phyloP scores from a whole-genome alignment of 2,113 vertebrate genomes.

The Rattus rattus region DNA sequence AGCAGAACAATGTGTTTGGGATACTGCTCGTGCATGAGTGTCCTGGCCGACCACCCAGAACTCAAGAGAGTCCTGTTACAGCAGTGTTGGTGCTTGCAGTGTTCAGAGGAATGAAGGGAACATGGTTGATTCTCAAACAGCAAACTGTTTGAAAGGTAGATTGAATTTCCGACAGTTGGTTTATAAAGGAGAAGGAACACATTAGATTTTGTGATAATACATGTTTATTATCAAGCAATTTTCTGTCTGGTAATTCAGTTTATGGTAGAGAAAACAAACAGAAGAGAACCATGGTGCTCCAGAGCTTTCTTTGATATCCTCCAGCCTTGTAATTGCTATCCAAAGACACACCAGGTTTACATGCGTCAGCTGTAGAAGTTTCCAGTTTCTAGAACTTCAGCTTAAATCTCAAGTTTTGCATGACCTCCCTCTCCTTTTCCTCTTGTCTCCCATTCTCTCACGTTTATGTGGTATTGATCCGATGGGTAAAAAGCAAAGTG shows the following conservation, averaged over 20 bases:
- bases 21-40: not conserved
- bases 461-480: not conserved
- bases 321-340: not conserved
- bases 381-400: not conserved
- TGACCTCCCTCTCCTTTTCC: not conserved
- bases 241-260: not conserved
- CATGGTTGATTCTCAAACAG: not conserved
- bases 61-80: too few relatives aligned
- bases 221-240: not conserved
- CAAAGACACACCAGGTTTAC: not conserved
- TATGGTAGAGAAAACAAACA: not conserved
- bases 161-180: too few relatives aligned
- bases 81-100: not conserved
- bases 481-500: not conserved
- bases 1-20: too few relatives aligned
- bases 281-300: not conserved
- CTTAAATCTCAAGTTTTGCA: not conserved
- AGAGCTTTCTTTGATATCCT: not conserved
- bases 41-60: not conserved
- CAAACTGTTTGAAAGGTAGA: not conserved
- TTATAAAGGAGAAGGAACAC: not conserved
- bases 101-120: not conserved
- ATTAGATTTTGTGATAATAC: not conserved
- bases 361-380: rapidly evolving
- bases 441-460: not conserved